A percentile compares a stretch with the other conserved stretches of the same genome.
phyloP scores from a whole-genome alignment of 2,113 vertebrate species.

The Elaphurus davidianus region DNA sequence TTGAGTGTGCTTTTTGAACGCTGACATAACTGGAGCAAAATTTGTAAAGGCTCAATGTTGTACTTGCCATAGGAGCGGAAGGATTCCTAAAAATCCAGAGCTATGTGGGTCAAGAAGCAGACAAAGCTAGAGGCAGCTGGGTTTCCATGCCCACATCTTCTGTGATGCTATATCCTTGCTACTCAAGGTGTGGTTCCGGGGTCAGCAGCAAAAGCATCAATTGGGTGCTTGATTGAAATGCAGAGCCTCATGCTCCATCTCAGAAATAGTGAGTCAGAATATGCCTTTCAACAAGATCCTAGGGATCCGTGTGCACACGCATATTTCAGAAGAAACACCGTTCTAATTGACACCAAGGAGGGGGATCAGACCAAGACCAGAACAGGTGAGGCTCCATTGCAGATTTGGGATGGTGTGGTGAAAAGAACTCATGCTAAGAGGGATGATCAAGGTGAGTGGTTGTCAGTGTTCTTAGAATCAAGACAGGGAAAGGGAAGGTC shows the following conservation, averaged over 20 bases:
- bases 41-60: constrained; percentile 11
- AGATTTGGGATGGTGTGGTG: not conserved
- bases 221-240: not conserved
- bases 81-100: constrained; percentile 27
- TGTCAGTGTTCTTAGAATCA: not conserved
- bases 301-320: not conserved
- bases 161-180: not conserved
- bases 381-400: not conserved
- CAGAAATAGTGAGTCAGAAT: not conserved
- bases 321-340: not conserved
- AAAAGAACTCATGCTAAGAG: not conserved
- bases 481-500: not conserved
- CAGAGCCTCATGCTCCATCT: not conserved
- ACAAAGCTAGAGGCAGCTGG: not conserved
- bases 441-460: not conserved
- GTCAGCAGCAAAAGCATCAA: not conserved
- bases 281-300: not conserved
- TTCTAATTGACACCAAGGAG: not conserved
- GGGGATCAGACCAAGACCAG: not conserved
- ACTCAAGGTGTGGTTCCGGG: not conserved
- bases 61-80: constrained; percentile 57
- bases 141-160: not conserved
- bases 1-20: constrained; percentile 47
- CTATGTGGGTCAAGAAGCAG: not conserved
- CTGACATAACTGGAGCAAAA: constrained; percentile 64